Evolutionary conservation across 2,113 vertebrate genomes (phyloP).

Genomic region (Myotis yumanensis): DNA sequence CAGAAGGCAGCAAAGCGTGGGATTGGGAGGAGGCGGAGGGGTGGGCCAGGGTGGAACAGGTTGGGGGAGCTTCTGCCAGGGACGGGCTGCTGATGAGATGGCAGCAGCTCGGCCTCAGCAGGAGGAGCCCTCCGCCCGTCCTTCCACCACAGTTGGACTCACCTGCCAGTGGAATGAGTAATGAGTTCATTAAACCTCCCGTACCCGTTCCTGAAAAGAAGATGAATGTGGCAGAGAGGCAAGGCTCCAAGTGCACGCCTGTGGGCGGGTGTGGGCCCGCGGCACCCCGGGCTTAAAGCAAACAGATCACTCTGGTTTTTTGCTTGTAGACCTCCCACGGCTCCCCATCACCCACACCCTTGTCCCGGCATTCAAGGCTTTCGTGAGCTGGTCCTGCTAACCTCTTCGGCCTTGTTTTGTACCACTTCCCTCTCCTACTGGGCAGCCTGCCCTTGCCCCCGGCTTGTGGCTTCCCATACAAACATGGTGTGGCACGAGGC

Average conservation of each 20-base stretch:
- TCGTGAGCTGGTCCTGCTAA: not conserved
- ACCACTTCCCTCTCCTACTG: not conserved
- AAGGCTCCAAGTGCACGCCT: not conserved
- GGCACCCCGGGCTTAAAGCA: not conserved
- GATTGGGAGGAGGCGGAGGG: not conserved
- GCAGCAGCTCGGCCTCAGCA: not conserved
- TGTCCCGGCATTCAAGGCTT: not conserved
- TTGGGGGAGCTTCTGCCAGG: slow-evolving; percentile 51
- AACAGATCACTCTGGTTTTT: not conserved
- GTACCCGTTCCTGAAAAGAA: slow-evolving; percentile 56
- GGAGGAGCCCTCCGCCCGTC: slow-evolving; percentile 22
- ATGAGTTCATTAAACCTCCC: slow-evolving; percentile 77
- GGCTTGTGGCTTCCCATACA: not conserved
- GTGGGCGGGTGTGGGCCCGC: accelerated
- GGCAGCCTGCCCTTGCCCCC: not conserved
- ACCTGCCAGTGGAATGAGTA: slow-evolving; percentile 75
- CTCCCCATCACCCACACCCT: not conserved
- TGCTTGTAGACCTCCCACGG: not conserved
- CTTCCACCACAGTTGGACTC: slow-evolving; percentile 44
- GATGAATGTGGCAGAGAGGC: slow-evolving; percentile 65
- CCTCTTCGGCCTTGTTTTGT: not conserved
- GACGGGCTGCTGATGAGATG: not conserved
- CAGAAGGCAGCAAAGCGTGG: slow-evolving; percentile 69
- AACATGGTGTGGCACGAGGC: not conserved
- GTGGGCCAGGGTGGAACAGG: slow-evolving; percentile 49